Conservation (phyloP, 2,797 vertebrate genomes). For the Malacoraja senta region DNA sequence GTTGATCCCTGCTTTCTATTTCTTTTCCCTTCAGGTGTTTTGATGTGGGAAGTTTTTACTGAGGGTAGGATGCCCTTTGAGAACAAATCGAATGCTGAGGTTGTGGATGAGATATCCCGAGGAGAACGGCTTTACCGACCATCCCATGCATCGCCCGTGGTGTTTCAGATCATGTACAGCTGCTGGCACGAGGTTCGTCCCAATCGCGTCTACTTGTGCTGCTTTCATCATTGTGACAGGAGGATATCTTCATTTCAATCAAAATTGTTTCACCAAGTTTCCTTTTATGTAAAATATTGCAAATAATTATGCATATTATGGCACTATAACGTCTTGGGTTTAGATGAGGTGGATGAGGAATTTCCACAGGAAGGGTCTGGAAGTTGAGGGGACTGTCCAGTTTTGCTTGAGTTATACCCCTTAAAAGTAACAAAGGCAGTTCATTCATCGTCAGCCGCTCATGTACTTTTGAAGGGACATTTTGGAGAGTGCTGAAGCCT, state of each 20-base stretch:
- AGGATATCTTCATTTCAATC: background rate
- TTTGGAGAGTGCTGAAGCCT: background rate
- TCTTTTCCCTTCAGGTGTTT: slow-evolving; percentile 62
- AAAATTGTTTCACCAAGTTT: background rate
- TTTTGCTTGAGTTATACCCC: background rate
- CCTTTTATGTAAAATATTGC: background rate
- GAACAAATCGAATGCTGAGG: slow-evolving; percentile 65
- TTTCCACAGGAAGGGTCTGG: background rate
- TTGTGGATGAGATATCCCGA: slow-evolving; percentile 69
- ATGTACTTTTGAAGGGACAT: background rate
- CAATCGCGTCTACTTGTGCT: background rate
- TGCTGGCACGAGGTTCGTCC: slow-evolving; percentile 78
- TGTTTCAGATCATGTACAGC: slow-evolving; percentile 75
- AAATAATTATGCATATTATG: background rate
- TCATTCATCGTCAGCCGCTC: background rate
- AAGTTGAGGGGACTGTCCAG: background rate
- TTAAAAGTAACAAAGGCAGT: background rate
- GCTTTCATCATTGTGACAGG: background rate
- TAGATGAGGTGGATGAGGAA: background rate
- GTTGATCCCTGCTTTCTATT: background rate
- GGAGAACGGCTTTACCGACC: slow-evolving; percentile 74
- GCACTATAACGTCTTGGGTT: background rate
- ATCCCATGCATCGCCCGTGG: slow-evolving; percentile 51
- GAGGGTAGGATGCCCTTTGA: slow-evolving; percentile 76
- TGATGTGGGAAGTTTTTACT: slow-evolving; percentile 84